Base-by-base conservation (phyloP, 2,113 vertebrate genomes). In the Centropus bengalensis region DNA sequence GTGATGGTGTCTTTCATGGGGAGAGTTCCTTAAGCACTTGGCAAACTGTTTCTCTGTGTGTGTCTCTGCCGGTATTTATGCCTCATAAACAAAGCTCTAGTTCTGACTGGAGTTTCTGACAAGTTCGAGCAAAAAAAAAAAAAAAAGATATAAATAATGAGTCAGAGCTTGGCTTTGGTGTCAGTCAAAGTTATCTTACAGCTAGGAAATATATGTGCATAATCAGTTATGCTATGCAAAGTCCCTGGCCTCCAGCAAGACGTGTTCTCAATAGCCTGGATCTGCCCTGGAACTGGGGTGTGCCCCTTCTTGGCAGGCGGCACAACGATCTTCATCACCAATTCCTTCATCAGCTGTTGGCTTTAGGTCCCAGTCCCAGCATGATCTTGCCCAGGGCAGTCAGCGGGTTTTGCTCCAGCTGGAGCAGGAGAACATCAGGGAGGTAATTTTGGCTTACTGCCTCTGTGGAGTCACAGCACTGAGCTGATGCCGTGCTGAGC, bases 371-470 rank as follows among this genome's bases (percentile, higher is more conserved):
- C 19, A 52, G 32, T 92, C 42, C 51, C 19, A 47, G 69, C 40
- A 36, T 1, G 13, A 27, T 60, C 69, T 91, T 0, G 1, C 11
- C 7, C 0, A 0, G 0, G 30, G 30, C 27, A 40, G 76, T 64
- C 67, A 71, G 59, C 1, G 3, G 33, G 20, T 59, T 76, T 63
- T 2, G 3, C 33, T 89, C 58, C 58, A 7, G 54, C 14, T 76
- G 66, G 40, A 87, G 74, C 27, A 60, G 56, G 54, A 51, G 15
- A 71, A 23, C n/a, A 28, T n/a, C 56, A 36, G 21, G 62, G 62
- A 82, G 49, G 36, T 40, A 8, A 42, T 84, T 87, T 19, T 67
- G 69, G 38, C 62, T 78, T 17, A 2, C 54, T 79, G 77, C n/a
- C 67, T 82, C 54, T 58, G n/a, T 66, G 78, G 58, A 45, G 28